Percentiles rank a stretch among this genome's conserved stretches.
Conservation (phyloP, 2,113 vertebrate genomes). For the Caloenas nicobarica region DNA sequence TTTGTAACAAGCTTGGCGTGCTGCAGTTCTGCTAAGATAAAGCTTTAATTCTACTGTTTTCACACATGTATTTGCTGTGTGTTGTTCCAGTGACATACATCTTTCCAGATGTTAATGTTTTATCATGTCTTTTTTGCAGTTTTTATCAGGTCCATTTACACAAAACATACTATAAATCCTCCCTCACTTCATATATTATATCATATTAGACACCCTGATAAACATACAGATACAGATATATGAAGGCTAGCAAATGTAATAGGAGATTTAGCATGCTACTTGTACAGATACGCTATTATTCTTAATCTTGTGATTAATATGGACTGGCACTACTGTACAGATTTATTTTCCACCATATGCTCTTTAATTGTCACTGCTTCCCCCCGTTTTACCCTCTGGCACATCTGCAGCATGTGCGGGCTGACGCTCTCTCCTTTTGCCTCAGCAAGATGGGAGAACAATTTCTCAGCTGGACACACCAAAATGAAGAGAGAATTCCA, state of each 20-base stretch:
- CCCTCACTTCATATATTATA: conserved; percentile 53
- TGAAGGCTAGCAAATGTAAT: conserved; percentile 58
- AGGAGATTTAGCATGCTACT: conserved; percentile 69
- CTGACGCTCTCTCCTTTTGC: conserved; percentile 14
- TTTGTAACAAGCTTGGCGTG: background rate
- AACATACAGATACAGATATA: conserved; percentile 61
- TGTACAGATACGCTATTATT: conserved; percentile 67
- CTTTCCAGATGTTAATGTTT: conserved; percentile 77
- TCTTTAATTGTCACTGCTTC: conserved; percentile 71
- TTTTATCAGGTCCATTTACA: conserved; percentile 68
- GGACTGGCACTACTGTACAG: conserved; percentile 74
- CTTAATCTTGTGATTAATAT: conserved; percentile 73
- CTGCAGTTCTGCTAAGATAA: background rate
- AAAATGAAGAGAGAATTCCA: conserved; percentile 1
- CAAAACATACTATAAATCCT: conserved; percentile 68
- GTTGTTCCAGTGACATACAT: conserved; percentile 63
- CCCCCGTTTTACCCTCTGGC: conserved; percentile 39
- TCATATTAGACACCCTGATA: conserved; percentile 47
- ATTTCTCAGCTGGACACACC: conserved; percentile 66
- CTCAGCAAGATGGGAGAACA: conserved; percentile 28
- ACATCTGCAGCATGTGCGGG: conserved; percentile 60
- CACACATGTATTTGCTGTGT: background rate
- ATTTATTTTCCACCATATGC: conserved; percentile 79
- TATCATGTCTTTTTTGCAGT: conserved; percentile 47
- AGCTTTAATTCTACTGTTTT: conserved; percentile 4